Evolutionary conservation across 1,140 invertebrate species (phyloP).

Genomic region (Caenorhabditis tropicalis): DNA sequence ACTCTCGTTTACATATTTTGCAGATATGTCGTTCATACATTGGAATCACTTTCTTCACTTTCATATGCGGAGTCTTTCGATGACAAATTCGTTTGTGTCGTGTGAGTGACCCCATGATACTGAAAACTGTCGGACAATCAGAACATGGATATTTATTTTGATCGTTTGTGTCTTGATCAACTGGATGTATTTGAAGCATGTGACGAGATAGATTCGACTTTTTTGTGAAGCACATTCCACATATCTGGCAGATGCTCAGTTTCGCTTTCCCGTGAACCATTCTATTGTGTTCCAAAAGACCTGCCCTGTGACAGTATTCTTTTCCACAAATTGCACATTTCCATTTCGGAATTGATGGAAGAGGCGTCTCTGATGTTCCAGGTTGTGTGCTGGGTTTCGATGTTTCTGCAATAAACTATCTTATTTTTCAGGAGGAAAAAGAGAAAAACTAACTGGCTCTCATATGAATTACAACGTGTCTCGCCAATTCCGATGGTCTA

Average conservation of each 20-base stretch:
- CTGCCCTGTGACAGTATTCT: conserved; percentile 20
- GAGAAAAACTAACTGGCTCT: background rate
- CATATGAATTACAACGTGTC: conserved; percentile 35
- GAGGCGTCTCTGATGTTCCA: too few relatives aligned
- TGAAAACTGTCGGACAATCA: conserved; percentile 7
- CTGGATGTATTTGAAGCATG: conserved; percentile 13
- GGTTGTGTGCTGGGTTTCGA: too few relatives aligned
- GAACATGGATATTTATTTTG: background rate
- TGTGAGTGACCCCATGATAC: background rate
- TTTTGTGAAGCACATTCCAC: conserved; percentile 14
- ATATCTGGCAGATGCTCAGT: background rate
- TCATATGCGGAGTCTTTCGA: background rate
- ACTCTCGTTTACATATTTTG: background rate
- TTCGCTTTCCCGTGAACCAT: background rate
- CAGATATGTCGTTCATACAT: background rate
- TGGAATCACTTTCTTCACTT: background rate
- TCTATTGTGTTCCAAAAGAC: conserved; percentile 1
- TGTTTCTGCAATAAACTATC: too few relatives aligned
- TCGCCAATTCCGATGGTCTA: conserved; percentile 44
- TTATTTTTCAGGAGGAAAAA: too few relatives aligned
- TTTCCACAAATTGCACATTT: conserved; percentile 21
- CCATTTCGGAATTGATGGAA: background rate
- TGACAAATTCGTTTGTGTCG: background rate
- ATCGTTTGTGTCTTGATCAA: background rate
- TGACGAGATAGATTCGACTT: conserved; percentile 19